Percentiles rank a stretch among this genome's conserved stretches.
phyloP scores from a whole-genome alignment of 2,113 vertebrate genomes.

The Heptranchias perlo region DNA sequence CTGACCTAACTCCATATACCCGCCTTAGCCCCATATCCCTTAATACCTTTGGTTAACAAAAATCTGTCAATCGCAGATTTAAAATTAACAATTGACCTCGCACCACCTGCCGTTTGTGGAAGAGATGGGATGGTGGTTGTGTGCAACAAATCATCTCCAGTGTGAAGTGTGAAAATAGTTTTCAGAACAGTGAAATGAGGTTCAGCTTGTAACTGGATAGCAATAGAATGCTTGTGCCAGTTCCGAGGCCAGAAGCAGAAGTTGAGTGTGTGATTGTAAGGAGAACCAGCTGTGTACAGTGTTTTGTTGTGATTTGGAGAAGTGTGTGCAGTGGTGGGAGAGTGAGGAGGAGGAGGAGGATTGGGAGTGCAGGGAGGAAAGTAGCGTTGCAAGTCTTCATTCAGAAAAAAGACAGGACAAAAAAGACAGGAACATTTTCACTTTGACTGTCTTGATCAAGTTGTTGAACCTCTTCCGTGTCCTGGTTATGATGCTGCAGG shows the following conservation, averaged over 20 bases:
- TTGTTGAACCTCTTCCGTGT: background rate
- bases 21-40: too few relatives aligned
- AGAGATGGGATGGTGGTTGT: background rate
- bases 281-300: background rate
- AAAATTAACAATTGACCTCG: too few relatives aligned
- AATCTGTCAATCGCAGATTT: too few relatives aligned
- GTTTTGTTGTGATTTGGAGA: background rate
- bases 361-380: background rate
- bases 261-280: background rate
- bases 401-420: too few relatives aligned
- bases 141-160: background rate
- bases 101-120: too few relatives aligned
- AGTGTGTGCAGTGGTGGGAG: background rate
- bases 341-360: background rate
- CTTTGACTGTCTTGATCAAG: background rate
- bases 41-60: too few relatives aligned
- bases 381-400: background rate
- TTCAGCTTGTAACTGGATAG: background rate
- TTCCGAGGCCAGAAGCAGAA: background rate
- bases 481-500: background rate
- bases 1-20: too few relatives aligned
- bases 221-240: background rate
- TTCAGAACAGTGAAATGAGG: background rate
- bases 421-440: background rate
- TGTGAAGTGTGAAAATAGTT: background rate